Base-by-base conservation (phyloP, 2,888 invertebrate species). In the Pseudeuparius sepicola region DNA sequence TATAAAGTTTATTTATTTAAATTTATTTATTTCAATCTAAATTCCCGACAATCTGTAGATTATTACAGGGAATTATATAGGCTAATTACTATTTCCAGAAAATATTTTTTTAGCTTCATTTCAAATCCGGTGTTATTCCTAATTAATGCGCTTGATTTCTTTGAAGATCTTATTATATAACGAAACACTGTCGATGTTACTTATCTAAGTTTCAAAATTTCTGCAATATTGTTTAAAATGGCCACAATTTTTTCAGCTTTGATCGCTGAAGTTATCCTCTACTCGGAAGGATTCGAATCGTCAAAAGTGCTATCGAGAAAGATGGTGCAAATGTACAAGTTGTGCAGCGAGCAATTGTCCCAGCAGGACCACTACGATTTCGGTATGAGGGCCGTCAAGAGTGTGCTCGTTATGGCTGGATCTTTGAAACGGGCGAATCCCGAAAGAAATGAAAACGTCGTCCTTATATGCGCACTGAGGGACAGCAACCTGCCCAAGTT, bases 351-450 rank as follows among this genome's bases (percentile, higher is more conserved):
- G 55, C 90, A 90, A 56, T 67, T 92, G 2, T 89, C 88, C 0
- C 87, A 89, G 49, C 90, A 90, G 54, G 83, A 89, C 54, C 90
- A 92, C 53, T 92, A 92, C 53, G 90, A 92, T 60, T 90, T 89
- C 52, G 86, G 86, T 20, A 90, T 92, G 89, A 70, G 93, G 43
- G 92, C 93, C 1, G 89, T 93, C 1, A 93, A 93, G 56, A 89
- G 84, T 53, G 90, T 92, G 2, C 63, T 92, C 50, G 88, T 89
- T 2, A 90, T 90, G 89, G 92, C 92, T 1, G 92, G 92, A 1
- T 76, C 84, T 0, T 58, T 92, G 9, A 92, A 92, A 56, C 70
- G 90, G 31, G 80, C 84, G 9, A 79, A 81, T 50, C 89, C 88
- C 0, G 80, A 87, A 54, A 81, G 83, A 51, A 75, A 70, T 27